Conservation (phyloP, 2,113 vertebrate genomes). For the Thalassarche chlororhynchos region DNA sequence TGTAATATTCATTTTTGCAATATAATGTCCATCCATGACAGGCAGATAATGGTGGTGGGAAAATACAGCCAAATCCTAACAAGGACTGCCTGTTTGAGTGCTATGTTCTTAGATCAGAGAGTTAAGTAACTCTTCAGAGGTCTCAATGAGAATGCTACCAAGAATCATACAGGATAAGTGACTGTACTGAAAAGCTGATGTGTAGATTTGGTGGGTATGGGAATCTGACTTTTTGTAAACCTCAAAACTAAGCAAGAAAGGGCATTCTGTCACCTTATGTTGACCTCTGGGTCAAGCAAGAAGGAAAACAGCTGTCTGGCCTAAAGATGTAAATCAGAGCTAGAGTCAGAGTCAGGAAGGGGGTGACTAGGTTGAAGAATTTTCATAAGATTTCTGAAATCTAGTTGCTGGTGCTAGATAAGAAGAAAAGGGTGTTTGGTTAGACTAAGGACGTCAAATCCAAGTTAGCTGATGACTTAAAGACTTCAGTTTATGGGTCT, state of each 20-base stretch:
- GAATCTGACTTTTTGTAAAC: background rate
- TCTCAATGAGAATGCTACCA: background rate
- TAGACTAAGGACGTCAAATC: background rate
- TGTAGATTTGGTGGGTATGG: background rate
- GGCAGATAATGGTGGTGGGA: background rate
- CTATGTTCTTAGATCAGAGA: background rate
- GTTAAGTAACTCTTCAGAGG: background rate
- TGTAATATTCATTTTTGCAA: background rate
- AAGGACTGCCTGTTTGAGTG: background rate
- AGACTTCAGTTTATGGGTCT: background rate
- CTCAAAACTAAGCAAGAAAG: background rate
- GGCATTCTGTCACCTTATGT: background rate
- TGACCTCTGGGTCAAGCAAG: background rate
- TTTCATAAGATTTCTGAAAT: background rate
- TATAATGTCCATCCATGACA: background rate
- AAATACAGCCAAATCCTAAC: background rate
- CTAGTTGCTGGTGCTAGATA: background rate
- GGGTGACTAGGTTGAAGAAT: background rate
- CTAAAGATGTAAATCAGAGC: background rate
- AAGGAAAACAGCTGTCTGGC: background rate
- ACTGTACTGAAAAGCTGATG: background rate
- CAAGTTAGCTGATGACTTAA: background rate
- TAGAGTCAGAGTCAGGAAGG: background rate
- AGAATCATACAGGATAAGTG: background rate
- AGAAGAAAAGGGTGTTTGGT: background rate